phyloP scores from a whole-genome alignment of 2,888 invertebrate species.

The Chouioia cunea region DNA sequence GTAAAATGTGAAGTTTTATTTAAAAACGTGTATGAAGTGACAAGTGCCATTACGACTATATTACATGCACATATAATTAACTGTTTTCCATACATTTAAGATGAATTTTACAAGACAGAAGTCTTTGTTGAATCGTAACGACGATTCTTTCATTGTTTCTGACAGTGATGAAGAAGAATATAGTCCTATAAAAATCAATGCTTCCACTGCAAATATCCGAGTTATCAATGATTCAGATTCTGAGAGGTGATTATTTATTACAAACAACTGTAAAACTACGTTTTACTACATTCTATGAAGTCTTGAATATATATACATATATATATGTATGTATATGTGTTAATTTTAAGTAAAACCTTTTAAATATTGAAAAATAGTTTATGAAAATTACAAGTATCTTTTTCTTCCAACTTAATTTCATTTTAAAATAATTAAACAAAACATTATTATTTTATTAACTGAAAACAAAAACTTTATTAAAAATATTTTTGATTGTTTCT shows the following conservation, averaged over 20 bases:
- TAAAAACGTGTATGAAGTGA: too few species aligned
- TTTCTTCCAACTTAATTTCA: neutral
- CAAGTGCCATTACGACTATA: too few species aligned
- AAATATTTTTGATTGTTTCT: neutral
- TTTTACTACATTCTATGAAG: too few species aligned
- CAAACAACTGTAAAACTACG: too few species aligned
- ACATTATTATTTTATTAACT: neutral
- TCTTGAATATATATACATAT: too few species aligned
- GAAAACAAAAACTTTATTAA: neutral
- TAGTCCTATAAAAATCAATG: neutral
- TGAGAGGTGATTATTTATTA: slow-evolving; percentile 18
- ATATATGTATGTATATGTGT: too few species aligned
- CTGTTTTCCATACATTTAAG: too few species aligned
- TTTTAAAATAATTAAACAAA: neutral
- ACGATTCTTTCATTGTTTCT: slow-evolving; percentile 43
- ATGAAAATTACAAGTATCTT: neutral
- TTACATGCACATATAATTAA: too few species aligned
- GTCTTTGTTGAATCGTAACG: too few species aligned
- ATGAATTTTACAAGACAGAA: too few species aligned
- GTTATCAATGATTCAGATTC: slow-evolving; percentile 26
- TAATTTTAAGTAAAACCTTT: neutral
- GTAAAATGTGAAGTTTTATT: too few species aligned
- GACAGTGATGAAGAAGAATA: slow-evolving; percentile 50
- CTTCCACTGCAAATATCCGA: neutral
- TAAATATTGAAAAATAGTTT: neutral